These are phyloP conservation scores for Dendrophyllia cribrosa DNA, from an alignment of 64 coral and sea anemone species.

Conservation along the genomic window DNA sequence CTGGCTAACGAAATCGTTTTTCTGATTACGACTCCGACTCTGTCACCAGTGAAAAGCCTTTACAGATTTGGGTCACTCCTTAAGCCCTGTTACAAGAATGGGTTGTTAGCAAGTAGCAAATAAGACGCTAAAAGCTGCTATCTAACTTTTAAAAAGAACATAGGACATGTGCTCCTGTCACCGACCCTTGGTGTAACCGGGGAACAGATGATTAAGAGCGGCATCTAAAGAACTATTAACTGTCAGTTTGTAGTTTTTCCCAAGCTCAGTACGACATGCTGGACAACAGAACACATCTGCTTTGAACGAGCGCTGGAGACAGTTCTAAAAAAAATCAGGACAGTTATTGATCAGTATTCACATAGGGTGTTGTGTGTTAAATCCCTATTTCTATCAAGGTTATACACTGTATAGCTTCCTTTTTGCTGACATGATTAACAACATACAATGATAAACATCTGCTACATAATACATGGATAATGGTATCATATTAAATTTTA, in stretches of 20 bases:
- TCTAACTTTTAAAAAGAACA: background rate
- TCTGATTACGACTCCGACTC: no score
- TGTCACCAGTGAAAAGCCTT: no score
- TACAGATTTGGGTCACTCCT: background rate
- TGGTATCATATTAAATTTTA: no score
- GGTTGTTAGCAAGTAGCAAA: background rate
- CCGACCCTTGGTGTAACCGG: conserved; percentile 90
- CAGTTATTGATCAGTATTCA: no score
- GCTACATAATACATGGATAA: no score
- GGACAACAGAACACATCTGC: conserved; percentile 83
- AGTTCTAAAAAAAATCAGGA: conserved; percentile 46
- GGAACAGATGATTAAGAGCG: conserved; percentile 87
- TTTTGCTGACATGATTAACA: no score
- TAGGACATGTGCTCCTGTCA: background rate
- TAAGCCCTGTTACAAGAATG: background rate
- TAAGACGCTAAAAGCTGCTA: background rate
- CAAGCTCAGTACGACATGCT: conserved; percentile 84
- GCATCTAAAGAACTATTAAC: conserved; percentile 75
- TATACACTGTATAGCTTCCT: no score
- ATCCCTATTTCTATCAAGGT: no score
- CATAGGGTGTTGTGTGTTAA: no score
- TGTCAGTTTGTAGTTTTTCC: conserved; percentile 79
- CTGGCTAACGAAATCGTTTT: no score
- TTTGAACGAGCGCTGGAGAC: conserved; percentile 88
- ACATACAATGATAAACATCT: no score